A percentile compares a stretch with the other conserved stretches of the same genome.
phyloP scores from a whole-genome alignment of 2,113 vertebrate species.

The Campylomormyrus numenius region DNA sequence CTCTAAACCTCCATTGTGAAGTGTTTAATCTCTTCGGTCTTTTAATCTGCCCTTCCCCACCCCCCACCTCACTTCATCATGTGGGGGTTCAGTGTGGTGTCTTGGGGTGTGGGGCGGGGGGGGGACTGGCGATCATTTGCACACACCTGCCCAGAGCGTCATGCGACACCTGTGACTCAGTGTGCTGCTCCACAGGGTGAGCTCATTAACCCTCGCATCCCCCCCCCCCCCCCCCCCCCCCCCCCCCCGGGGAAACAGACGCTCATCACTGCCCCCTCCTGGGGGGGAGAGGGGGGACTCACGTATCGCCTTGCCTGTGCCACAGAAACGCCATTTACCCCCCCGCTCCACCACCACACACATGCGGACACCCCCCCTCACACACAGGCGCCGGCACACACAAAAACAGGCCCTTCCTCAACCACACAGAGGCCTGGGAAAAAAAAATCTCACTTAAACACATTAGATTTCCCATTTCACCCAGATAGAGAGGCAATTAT shows the following conservation, averaged over 20 bases:
- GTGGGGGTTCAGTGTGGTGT: neutral
- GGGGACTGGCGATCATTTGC: neutral
- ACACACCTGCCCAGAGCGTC: constrained; percentile 58
- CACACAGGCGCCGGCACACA: neutral
- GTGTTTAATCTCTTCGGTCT: neutral
- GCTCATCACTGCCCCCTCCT: constrained; percentile 33
- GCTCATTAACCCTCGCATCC: constrained; percentile 65
- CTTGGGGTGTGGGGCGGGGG: neutral
- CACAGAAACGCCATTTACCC: neutral
- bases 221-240: constrained; percentile 56
- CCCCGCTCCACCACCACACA: neutral
- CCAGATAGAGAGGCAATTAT: constrained; percentile 95
- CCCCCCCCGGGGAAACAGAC: constrained; percentile 61
- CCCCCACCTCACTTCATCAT: neutral
- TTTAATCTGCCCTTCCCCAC: neutral
- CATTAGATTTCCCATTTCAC: constrained; percentile 87
- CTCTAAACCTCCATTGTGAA: neutral
- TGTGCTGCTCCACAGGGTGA: constrained; percentile 57
- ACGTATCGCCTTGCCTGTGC: neutral
- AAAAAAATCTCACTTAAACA: constrained; percentile 80
- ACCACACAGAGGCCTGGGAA: constrained; percentile 62
- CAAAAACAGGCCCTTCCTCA: constrained; percentile 39
- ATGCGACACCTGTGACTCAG: constrained; percentile 65
- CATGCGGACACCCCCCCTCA: constrained; percentile 5
- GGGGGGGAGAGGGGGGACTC: neutral